Percentiles rank a stretch among this genome's conserved stretches.
phyloP scores from a whole-genome alignment of 2,797 vertebrate species.

The Anisognathus igniventris region DNA sequence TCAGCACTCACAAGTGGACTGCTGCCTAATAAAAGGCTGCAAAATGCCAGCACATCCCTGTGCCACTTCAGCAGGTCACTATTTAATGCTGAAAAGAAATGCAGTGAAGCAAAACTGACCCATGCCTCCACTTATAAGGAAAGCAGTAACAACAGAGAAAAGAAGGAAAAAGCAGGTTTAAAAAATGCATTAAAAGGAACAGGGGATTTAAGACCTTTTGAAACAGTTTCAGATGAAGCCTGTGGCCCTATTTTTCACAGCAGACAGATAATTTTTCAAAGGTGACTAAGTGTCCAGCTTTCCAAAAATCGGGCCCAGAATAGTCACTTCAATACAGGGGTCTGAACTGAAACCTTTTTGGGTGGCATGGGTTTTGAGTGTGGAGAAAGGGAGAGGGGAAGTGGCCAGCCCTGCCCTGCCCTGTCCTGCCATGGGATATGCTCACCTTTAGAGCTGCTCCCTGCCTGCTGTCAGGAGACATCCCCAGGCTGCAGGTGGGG shows the following conservation, averaged over 20 bases:
- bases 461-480: not conserved
- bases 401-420: not conserved
- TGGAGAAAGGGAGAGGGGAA: not conserved
- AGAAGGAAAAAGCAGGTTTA: not conserved
- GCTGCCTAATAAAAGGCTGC: conserved; percentile 34
- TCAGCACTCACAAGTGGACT: not conserved
- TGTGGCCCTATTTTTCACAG: not conserved
- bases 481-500: not conserved
- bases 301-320: not conserved
- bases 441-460: not conserved
- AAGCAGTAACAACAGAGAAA: not conserved
- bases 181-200: not conserved
- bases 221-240: not conserved
- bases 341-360: not conserved
- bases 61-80: not conserved
- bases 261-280: not conserved
- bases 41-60: conserved; percentile 28
- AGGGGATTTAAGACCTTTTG: not conserved
- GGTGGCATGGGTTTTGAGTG: not conserved
- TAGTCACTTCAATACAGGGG: not conserved
- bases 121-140: not conserved
- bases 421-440: accelerated
- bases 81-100: not conserved
- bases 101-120: not conserved
- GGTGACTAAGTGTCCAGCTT: not conserved